phyloP scores from a whole-genome alignment of 2,113 vertebrate species.

The Callionymus lyra region DNA sequence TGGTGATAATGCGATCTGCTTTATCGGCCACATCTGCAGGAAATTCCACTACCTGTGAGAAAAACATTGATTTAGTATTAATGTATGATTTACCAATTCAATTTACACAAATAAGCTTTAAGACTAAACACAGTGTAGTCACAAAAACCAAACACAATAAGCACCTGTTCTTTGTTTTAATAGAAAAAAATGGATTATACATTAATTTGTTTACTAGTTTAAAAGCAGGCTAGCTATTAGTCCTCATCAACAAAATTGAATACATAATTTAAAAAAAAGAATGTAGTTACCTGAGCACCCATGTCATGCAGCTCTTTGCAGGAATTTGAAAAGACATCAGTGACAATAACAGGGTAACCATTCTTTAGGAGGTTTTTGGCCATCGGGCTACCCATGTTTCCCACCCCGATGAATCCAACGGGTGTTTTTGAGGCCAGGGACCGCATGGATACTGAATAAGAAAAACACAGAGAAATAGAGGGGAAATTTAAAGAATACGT shows the following conservation, averaged over 20 bases:
- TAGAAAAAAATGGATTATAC: too few relatives aligned
- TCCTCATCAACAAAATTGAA: too few relatives aligned
- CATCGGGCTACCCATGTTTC: conserved; percentile 98
- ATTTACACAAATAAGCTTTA: too few relatives aligned
- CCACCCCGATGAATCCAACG: conserved; percentile 92
- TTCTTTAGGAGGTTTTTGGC: conserved; percentile 92
- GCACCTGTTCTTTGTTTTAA: too few relatives aligned
- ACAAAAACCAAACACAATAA: too few relatives aligned
- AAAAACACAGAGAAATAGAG: neutral
- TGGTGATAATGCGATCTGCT: conserved; percentile 95
- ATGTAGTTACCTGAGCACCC: conserved; percentile 85
- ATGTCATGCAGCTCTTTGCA: conserved; percentile 88
- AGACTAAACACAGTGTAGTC: too few relatives aligned
- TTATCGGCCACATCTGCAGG: conserved; percentile 92
- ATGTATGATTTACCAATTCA: too few relatives aligned
- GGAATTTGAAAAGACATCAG: conserved; percentile 90
- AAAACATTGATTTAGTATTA: conserved; percentile 1
- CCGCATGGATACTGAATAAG: conserved; percentile 74
- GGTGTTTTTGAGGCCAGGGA: conserved; percentile 96
- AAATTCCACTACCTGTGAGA: conserved; percentile 78
- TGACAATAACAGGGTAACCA: conserved; percentile 89
- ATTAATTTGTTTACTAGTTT: too few relatives aligned
- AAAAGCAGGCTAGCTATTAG: too few relatives aligned
- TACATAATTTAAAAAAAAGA: too few relatives aligned
- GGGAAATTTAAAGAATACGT: neutral